Evolutionary conservation across 2,797 vertebrate genomes (phyloP).

Genomic region (Acrocephalus scirpaceus): DNA sequence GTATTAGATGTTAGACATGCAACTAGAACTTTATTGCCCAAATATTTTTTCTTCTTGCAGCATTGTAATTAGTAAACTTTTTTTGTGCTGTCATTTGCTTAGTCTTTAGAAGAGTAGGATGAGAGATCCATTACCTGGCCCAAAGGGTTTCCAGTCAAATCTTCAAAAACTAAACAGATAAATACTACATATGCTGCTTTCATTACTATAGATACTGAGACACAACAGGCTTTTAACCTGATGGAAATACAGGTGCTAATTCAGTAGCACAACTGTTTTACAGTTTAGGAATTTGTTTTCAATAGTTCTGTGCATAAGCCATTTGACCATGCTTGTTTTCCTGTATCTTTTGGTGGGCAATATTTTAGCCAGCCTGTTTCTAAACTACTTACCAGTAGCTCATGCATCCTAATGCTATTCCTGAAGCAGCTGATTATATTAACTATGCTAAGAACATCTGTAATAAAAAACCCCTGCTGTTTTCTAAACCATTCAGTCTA

Average conservation of each 20-base stretch:
- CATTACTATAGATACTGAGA: neutral
- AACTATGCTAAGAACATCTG: neutral
- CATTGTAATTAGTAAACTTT: neutral
- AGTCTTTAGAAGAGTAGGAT: neutral
- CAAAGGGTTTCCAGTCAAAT: neutral
- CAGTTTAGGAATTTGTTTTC: neutral
- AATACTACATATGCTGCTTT: neutral
- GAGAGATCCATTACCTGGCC: neutral
- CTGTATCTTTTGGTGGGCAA: neutral
- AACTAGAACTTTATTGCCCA: neutral
- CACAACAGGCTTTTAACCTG: neutral
- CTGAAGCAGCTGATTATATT: conserved; percentile 10
- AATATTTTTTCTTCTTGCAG: neutral
- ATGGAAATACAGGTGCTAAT: neutral
- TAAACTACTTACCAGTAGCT: neutral
- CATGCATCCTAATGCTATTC: neutral
- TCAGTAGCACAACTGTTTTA: neutral
- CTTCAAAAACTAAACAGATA: neutral
- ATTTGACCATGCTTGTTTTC: neutral
- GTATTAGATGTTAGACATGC: neutral
- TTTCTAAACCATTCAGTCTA: neutral
- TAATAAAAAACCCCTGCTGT: neutral
- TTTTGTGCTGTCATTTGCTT: neutral
- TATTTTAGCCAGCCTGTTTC: neutral
- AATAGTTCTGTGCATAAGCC: neutral